A percentile compares a stretch with the other conserved stretches of the same genome.
phyloP scores from a whole-genome alignment of 2,113 vertebrate genomes.

The Onychorhynchus coronatus region DNA sequence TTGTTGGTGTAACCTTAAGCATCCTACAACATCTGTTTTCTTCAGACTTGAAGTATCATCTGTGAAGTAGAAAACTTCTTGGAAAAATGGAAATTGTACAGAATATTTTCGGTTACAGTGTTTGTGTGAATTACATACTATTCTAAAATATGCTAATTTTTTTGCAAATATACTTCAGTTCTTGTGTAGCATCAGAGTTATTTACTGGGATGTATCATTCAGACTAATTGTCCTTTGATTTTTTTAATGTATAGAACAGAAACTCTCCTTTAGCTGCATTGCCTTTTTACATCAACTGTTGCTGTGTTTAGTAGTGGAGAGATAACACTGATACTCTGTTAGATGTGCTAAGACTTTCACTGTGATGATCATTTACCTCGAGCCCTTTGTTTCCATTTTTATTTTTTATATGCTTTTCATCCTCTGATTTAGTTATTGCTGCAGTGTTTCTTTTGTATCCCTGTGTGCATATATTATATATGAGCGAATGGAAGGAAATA shows the following conservation, averaged over 20 bases:
- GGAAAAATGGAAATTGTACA: not conserved
- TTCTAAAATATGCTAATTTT: not conserved
- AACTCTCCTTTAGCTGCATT: not conserved
- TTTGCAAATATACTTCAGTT: not conserved
- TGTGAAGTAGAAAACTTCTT: not conserved
- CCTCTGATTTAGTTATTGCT: not conserved
- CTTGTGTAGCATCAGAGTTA: not conserved
- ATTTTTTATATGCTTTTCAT: not conserved
- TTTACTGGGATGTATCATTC: not conserved
- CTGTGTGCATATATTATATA: rapidly evolving
- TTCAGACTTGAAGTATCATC: not conserved
- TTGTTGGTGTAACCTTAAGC: not conserved
- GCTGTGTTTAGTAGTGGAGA: not conserved
- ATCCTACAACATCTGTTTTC: rapidly evolving
- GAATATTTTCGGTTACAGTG: not conserved
- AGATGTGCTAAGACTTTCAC: not conserved
- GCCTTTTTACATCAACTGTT: not conserved
- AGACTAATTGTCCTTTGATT: not conserved
- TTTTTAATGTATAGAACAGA: not conserved
- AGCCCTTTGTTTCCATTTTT: not conserved
- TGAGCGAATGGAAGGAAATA: not conserved
- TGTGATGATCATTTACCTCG: not conserved
- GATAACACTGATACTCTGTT: not conserved
- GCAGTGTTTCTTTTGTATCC: not conserved
- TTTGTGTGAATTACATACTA: not conserved